Evolutionary conservation across 2,888 invertebrate species (phyloP).

Genomic region (Ectobius pallidus): DNA sequence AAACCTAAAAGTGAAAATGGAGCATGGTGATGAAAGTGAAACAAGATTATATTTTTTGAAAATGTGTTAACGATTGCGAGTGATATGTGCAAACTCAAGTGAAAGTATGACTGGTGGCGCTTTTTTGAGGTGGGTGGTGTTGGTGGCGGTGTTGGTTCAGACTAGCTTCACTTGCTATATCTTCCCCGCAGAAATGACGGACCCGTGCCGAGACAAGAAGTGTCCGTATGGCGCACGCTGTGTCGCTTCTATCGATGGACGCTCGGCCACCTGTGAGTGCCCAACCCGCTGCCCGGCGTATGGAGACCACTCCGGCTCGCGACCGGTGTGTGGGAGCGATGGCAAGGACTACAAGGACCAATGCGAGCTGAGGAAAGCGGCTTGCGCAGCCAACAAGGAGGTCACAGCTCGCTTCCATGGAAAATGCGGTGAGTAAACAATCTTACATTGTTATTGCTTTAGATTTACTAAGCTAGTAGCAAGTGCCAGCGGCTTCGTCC

Average conservation of each 20-base stretch:
- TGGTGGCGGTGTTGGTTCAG: conserved; percentile 38
- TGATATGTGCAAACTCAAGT: too few relatives aligned
- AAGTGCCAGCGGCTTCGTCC: too few relatives aligned
- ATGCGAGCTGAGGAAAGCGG: conserved; percentile 81
- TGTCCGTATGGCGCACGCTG: conserved; percentile 77
- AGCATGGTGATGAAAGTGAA: too few relatives aligned
- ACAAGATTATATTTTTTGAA: too few relatives aligned
- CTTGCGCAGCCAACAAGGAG: conserved; percentile 75
- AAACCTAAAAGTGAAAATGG: too few relatives aligned
- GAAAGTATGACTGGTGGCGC: too few relatives aligned
- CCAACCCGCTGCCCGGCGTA: conserved; percentile 79
- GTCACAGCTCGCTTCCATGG: conserved; percentile 83
- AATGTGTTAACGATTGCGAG: too few relatives aligned
- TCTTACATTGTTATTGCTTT: too few relatives aligned
- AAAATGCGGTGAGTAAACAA: conserved; percentile 83
- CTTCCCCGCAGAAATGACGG: conserved; percentile 67
- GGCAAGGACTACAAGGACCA: conserved; percentile 83
- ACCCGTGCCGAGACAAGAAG: conserved; percentile 71
- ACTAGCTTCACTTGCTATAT: conserved; percentile 56
- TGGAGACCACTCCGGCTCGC: conserved; percentile 81
- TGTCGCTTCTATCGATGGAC: conserved; percentile 68
- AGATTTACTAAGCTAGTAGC: too few relatives aligned
- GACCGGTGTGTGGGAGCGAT: conserved; percentile 83
- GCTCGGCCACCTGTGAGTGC: conserved; percentile 77
- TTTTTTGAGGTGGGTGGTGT: conserved; percentile 25